Conservation (phyloP, 2,888 invertebrate genomes). For the Melanostoma mellinum region DNA sequence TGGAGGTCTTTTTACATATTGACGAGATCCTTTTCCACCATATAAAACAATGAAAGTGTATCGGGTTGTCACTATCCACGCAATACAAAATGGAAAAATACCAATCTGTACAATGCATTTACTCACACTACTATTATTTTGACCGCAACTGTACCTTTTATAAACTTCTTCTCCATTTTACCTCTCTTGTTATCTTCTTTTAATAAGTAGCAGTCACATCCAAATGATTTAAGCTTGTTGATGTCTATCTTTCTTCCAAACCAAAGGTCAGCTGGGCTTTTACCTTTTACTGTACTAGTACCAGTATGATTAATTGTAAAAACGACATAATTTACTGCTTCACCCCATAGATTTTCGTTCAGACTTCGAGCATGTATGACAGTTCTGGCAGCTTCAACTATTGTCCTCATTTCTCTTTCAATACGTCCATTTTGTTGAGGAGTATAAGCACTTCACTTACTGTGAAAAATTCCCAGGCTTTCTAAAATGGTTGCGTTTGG, state of each 20-base stretch:
- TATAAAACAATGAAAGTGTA: too few relatives aligned
- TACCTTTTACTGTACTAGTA: constrained; percentile 55
- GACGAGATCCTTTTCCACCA: too few relatives aligned
- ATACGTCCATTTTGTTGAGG: constrained; percentile 50
- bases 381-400: constrained; percentile 34
- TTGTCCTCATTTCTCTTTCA: constrained; percentile 39
- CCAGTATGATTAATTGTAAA: constrained; percentile 77
- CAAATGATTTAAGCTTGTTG: constrained; percentile 19
- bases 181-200: constrained; percentile 2
- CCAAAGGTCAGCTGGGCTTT: constrained; percentile 73
- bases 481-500: constrained; percentile 2
- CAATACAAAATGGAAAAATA: too few relatives aligned
- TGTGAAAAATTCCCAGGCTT: constrained; percentile 24
- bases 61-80: too few relatives aligned
- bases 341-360: constrained; percentile 67
- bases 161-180: constrained; percentile 9
- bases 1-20: too few relatives aligned
- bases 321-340: constrained; percentile 72
- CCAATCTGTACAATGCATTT: too few relatives aligned
- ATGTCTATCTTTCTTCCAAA: constrained; percentile 62
- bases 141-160: too few relatives aligned
- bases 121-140: too few relatives aligned
- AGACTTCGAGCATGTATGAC: constrained; percentile 54
- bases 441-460: constrained; percentile 23
- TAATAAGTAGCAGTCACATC: constrained; percentile 25